phyloP scores from a whole-genome alignment of 2,888 invertebrate species.

The Dorcus parallelipipedus region DNA sequence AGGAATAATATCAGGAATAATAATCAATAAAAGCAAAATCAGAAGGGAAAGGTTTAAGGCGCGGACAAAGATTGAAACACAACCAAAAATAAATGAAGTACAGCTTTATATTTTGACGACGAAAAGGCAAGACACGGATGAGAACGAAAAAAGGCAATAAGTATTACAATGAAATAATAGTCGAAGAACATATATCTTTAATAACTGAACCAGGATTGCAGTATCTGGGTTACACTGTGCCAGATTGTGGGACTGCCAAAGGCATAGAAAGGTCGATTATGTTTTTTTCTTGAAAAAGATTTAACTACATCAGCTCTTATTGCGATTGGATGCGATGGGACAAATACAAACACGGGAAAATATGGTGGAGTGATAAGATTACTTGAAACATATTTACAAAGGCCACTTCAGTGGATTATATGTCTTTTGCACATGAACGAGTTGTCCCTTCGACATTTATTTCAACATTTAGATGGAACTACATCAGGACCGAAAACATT shows the following conservation, averaged over 20 bases:
- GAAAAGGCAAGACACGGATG: neutral
- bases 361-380: constrained; percentile 1
- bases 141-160: neutral
- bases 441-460: constrained; percentile 23
- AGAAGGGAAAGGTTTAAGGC: neutral
- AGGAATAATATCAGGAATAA: neutral
- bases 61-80: neutral
- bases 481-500: constrained; percentile 26
- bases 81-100: neutral
- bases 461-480: constrained; percentile 25
- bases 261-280: neutral
- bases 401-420: constrained; percentile 1
- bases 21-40: constrained; percentile 1
- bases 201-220: neutral
- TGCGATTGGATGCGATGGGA: neutral
- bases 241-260: neutral
- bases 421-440: constrained; percentile 1
- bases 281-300: neutral
- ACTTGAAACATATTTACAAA: neutral
- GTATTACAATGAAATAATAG: constrained; percentile 1
- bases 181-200: constrained; percentile 1
- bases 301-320: neutral
- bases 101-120: constrained; percentile 2
- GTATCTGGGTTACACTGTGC: neutral
- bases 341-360: neutral